A percentile compares a stretch with the other conserved stretches of the same genome.
These are phyloP conservation scores for Paracentrotus lividus DNA, from an alignment of 53 echinoderm and acorn worm species.

Conservation along the genomic window DNA sequence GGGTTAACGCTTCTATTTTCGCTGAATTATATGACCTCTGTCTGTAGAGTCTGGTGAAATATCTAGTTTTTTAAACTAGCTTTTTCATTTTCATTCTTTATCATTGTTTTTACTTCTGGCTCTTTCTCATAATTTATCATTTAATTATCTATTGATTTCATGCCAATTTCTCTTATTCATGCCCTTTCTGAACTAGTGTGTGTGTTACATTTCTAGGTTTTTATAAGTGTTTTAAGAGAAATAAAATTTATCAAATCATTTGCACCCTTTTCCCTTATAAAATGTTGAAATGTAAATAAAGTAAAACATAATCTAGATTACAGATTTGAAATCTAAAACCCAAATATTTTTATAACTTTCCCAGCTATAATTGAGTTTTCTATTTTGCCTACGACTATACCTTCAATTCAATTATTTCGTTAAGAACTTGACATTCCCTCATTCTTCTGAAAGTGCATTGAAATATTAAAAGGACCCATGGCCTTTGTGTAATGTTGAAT, in stretches of 20 bases:
- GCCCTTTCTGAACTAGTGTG: too few species aligned
- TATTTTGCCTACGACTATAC: background rate
- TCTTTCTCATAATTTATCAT: background rate
- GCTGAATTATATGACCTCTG: slow-evolving; percentile 35
- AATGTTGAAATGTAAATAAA: background rate
- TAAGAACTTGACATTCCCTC: background rate
- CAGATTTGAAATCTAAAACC: too few species aligned
- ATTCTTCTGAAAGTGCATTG: slow-evolving; percentile 25
- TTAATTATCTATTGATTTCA: background rate
- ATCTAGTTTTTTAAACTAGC: background rate
- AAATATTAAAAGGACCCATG: slow-evolving; percentile 40
- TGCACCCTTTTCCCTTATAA: background rate
- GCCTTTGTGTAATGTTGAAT: slow-evolving; percentile 43
- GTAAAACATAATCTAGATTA: background rate
- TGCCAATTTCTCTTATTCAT: background rate
- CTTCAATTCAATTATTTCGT: slow-evolving; percentile 3
- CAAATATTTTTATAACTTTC: background rate
- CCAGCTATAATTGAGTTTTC: background rate
- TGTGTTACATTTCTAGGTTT: too few species aligned
- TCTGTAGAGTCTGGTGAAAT: background rate
- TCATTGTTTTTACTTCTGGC: background rate
- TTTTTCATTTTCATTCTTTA: background rate
- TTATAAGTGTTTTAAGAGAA: too few species aligned
- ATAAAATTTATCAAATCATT: too few species aligned
- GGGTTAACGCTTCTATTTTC: background rate